Evolutionary conservation across 1,140 invertebrate species (phyloP), one percentile per base, ranked within the genome.

Genomic region (Uloborus diversus): DNA sequence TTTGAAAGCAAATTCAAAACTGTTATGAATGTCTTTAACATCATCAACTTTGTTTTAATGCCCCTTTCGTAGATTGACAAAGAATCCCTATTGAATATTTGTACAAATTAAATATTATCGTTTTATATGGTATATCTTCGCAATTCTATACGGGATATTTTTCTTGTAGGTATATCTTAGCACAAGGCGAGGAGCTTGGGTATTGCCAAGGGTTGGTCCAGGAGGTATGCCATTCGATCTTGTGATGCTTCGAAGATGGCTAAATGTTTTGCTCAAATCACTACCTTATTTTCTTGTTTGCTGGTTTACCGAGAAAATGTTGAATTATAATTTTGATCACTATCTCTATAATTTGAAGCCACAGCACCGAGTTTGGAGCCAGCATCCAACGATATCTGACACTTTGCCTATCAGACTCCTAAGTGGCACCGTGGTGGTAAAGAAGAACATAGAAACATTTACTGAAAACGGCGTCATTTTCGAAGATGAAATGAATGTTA

Each of bases 351-450:
- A 85, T 13, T 75, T 90, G 28, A 85, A 88, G 71, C 89, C 89
- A 30, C 73, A 84, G 25, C 88, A 90, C 71, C 51, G 85, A 32
- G 61, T 87, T n/a, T 85, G 85, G 33, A 81, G 84, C 13, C 88
- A 89, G 49, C 89, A 90, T 83, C 87, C 88, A 1, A 89, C 87
- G 23, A 87, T 90, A 13, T 90, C 89, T 82, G 89, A 90, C 81
- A 86, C 88, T 20, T 82, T 90, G 4, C 86, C 89, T 1, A 87
- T 89, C 79, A 85, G 88, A n/a, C 85, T 90, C 23, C 84, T 88
- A 62, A 86, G 82, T 35, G 89, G 89, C 11, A 81, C 84, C 9
- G 85, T 90, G 27, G 84, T 83, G 11, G 82, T 88, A 37, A 86
- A 87, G 81, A 84, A 85, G 27, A 85, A 88, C 69, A 85, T 88